Percentiles rank a stretch among this genome's conserved stretches.
These are phyloP conservation scores for Venustaconcha ellipsiformis DNA, from an alignment of 1,140 invertebrate species.

Conservation along the genomic window DNA sequence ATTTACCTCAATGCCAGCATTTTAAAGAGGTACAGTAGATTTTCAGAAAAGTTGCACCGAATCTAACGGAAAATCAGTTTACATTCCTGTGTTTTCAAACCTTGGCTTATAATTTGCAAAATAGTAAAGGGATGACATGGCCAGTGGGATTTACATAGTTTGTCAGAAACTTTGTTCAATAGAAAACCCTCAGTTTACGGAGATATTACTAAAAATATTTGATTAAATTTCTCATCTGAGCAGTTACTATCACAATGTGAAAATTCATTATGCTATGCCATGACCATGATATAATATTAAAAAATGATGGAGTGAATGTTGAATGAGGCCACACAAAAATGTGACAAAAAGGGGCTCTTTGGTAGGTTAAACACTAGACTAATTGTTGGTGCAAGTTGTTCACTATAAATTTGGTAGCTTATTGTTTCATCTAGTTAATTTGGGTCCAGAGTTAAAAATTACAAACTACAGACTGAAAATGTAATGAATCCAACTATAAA, in stretches of 20 bases:
- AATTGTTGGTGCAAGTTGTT: not conserved
- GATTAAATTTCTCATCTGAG: conserved; percentile 16
- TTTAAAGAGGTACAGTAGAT: too few species aligned
- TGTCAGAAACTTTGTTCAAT: conserved; percentile 17
- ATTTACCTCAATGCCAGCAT: too few species aligned
- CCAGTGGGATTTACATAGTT: conserved; percentile 13
- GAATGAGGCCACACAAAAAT: too few species aligned
- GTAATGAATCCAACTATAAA: conserved; percentile 15
- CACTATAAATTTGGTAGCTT: not conserved
- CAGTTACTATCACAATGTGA: not conserved
- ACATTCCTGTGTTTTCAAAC: too few species aligned
- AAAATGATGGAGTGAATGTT: not conserved
- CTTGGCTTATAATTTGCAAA: too few species aligned
- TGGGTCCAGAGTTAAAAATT: not conserved
- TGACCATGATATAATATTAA: not conserved
- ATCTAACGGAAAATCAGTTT: too few species aligned
- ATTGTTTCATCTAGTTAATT: too few species aligned
- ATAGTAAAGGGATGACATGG: conserved; percentile 23
- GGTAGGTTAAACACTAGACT: too few species aligned
- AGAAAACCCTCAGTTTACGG: conserved; percentile 20
- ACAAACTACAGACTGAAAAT: conserved; percentile 11
- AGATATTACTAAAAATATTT: conserved; percentile 13
- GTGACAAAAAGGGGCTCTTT: too few species aligned
- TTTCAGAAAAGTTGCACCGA: too few species aligned
- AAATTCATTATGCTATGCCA: not conserved